phyloP scores from a whole-genome alignment of 2,113 vertebrate species.

The Pedetes capensis region DNA sequence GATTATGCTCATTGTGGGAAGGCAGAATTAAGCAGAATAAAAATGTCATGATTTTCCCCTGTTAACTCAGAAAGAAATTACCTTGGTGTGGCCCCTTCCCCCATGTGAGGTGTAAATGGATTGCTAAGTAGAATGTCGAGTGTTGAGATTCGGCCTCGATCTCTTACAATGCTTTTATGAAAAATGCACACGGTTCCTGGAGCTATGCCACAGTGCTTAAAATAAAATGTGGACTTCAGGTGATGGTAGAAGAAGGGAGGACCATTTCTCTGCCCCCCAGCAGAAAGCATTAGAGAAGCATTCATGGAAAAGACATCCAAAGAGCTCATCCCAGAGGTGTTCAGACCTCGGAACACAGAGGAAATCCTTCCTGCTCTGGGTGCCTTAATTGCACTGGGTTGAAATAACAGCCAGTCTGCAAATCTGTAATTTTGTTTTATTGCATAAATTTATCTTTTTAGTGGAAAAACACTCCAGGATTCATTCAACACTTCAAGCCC shows the following conservation, averaged over 20 bases:
- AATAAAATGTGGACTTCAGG: slow-evolving; percentile 77
- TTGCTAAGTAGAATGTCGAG: slow-evolving; percentile 74
- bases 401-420: background rate
- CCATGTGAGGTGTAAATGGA: slow-evolving; percentile 69
- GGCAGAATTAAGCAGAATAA: slow-evolving; percentile 66
- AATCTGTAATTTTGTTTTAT: background rate
- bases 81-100: slow-evolving; percentile 48
- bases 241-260: background rate
- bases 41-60: slow-evolving; percentile 52
- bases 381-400: background rate
- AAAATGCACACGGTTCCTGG: slow-evolving; percentile 77
- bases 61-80: slow-evolving; percentile 65
- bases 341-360: background rate
- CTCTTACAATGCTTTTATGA: slow-evolving; percentile 82
- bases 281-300: background rate
- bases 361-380: accelerated
- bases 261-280: background rate
- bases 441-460: background rate
- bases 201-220: slow-evolving; percentile 76
- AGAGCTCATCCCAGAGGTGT: background rate
- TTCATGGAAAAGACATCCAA: background rate
- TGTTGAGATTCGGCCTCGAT: slow-evolving; percentile 79
- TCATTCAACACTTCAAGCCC: background rate
- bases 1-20: background rate
- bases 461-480: background rate